A percentile compares a stretch with the other conserved stretches of the same genome.
Conservation (phyloP, 2,113 vertebrate genomes). For the Tricholaema leucomelas region DNA sequence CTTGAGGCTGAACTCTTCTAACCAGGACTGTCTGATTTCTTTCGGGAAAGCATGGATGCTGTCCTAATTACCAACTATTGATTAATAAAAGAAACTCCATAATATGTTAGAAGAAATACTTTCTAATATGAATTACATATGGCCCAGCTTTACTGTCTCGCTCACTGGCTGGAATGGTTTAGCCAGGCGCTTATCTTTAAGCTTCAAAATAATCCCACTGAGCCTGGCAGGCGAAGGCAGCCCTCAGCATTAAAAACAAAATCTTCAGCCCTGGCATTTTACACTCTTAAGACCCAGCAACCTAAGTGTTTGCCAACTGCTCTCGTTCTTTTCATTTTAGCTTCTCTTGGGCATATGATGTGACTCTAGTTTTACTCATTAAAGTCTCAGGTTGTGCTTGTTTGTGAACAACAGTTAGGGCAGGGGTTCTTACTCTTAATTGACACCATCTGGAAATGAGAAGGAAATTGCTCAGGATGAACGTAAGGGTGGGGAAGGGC, state of each 20-base stretch:
- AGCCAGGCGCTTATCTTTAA: not conserved
- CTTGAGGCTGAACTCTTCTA: not conserved
- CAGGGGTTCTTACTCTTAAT: slow-evolving; percentile 63
- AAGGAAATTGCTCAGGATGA: slow-evolving; percentile 8
- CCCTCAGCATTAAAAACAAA: not conserved
- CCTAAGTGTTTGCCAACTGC: slow-evolving; percentile 8
- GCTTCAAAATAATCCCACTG: not conserved
- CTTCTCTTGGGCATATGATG: slow-evolving; percentile 52
- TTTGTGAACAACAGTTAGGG: slow-evolving; percentile 66
- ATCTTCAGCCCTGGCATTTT: not conserved
- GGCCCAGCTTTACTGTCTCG: not conserved
- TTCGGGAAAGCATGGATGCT: not conserved
- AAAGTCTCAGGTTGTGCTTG: slow-evolving; percentile 63
- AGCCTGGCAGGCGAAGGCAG: slow-evolving; percentile 3
- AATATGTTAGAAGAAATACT: not conserved
- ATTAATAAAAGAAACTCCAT: not conserved
- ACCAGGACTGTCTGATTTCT: not conserved
- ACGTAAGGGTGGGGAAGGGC: not conserved
- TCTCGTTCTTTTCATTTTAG: slow-evolving; percentile 35
- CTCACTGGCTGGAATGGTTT: not conserved
- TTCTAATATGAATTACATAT: not conserved
- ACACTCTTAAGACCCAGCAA: not conserved
- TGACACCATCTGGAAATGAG: slow-evolving; percentile 65
- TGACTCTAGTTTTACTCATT: slow-evolving; percentile 63
- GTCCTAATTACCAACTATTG: not conserved